Conservation (phyloP, 2,888 invertebrate genomes). For the Thysanoteuthis rhombus region DNA sequence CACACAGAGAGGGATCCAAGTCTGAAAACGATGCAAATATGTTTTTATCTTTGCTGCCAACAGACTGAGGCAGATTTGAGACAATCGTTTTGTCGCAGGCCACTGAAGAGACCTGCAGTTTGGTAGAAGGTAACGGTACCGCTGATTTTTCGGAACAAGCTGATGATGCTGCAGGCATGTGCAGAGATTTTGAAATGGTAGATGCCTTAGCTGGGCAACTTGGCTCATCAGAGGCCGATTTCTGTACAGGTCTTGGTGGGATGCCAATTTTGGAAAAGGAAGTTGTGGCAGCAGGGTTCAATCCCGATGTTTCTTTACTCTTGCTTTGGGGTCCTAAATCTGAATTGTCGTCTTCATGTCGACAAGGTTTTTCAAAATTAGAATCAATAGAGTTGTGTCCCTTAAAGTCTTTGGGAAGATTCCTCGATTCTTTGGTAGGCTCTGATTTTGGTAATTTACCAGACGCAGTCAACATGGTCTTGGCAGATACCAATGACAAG, state of each 20-base stretch:
- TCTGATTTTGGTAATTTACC: background rate
- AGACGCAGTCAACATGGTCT: background rate
- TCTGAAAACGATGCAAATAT: background rate
- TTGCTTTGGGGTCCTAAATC: background rate
- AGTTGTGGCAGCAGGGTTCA: background rate
- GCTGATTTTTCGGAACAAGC: background rate
- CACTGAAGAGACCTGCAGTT: background rate
- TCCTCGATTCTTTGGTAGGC: background rate
- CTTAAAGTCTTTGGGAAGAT: background rate
- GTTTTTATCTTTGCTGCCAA: conserved; percentile 13
- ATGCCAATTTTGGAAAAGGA: background rate
- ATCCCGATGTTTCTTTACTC: background rate
- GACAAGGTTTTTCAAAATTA: background rate
- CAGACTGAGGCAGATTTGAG: background rate
- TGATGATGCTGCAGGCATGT: background rate
- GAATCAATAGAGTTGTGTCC: background rate
- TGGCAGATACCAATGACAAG: background rate
- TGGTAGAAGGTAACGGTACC: background rate
- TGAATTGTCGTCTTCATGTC: background rate
- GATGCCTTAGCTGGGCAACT: background rate
- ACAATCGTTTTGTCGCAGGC: background rate
- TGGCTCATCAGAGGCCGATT: background rate
- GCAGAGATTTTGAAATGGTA: background rate
- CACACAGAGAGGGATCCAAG: background rate
- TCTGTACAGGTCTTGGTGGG: background rate